These are phyloP conservation scores for Colinus virginianus DNA, from an alignment of 2,113 vertebrate species.

Conservation along the genomic window DNA sequence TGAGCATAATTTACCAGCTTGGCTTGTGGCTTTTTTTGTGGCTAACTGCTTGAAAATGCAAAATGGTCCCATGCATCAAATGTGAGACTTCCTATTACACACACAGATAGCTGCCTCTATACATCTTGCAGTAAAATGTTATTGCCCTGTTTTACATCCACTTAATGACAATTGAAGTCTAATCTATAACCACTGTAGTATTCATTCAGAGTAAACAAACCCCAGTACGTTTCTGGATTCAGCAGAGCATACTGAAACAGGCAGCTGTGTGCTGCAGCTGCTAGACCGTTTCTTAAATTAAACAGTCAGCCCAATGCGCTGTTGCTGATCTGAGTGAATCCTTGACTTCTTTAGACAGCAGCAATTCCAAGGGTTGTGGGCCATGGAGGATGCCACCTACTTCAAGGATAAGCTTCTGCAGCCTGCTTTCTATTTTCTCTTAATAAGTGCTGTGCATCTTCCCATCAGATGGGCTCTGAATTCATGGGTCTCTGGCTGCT, in stretches of 20 bases:
- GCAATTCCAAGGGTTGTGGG: neutral
- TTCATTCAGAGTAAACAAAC: neutral
- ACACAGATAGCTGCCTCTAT: neutral
- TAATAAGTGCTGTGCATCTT: neutral
- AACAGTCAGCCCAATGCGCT: conserved; percentile 14
- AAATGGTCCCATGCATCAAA: conserved; percentile 40
- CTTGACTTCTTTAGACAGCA: neutral
- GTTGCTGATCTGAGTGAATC: neutral
- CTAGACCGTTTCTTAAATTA: neutral
- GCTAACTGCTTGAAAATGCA: conserved; percentile 12
- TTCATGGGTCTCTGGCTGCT: neutral
- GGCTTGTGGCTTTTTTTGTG: neutral
- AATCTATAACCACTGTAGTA: conserved; percentile 39
- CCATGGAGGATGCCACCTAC: neutral
- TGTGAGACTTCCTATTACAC: conserved; percentile 11
- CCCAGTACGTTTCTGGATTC: conserved; percentile 41
- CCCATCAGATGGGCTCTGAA: neutral
- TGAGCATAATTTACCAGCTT: neutral
- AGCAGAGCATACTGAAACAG: conserved; percentile 47
- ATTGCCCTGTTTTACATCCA: conserved; percentile 45
- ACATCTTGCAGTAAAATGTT: conserved; percentile 33
- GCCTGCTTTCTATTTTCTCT: neutral
- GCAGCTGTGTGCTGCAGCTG: conserved; percentile 58
- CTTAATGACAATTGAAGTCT: conserved; percentile 56
- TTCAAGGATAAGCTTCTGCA: neutral